phyloP scores from a whole-genome alignment of 2,113 vertebrate genomes.

The Takifugu flavidus region DNA sequence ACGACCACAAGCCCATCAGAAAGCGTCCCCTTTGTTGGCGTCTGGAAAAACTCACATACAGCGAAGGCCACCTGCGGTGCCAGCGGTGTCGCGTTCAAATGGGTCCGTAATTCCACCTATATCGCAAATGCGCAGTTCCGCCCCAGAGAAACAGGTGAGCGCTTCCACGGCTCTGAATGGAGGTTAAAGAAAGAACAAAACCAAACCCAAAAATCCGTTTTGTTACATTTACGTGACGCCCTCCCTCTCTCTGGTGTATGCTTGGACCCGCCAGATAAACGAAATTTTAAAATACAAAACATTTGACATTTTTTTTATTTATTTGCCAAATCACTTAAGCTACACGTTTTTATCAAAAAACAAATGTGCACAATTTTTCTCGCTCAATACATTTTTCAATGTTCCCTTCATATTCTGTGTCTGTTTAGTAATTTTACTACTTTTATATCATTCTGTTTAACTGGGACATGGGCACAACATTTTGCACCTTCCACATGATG shows the following conservation, averaged over 20 bases:
- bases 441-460: no score
- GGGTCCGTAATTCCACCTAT: conserved; percentile 3
- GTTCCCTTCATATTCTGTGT: no score
- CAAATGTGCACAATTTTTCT: no score
- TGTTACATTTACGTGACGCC: conserved; percentile 6
- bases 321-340: no score
- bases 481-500: no score
- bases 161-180: conserved; percentile 6
- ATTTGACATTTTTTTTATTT: no score
- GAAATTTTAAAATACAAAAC: background rate
- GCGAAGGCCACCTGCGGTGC: background rate
- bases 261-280: conserved; percentile 32
- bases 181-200: conserved; percentile 1
- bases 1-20: conserved; percentile 34
- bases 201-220: background rate
- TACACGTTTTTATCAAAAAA: no score
- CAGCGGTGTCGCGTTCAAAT: background rate
- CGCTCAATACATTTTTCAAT: no score
- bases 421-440: no score
- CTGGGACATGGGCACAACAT: no score
- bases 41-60: conserved; percentile 33
- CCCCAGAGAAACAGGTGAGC: conserved; percentile 31
- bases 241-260: conserved; percentile 20
- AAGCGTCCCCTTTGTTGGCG: conserved; percentile 47
- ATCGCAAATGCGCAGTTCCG: conserved; percentile 20